Evolutionary conservation across 2,888 invertebrate species (phyloP).

Genomic region (Phaedon cochleariae): DNA sequence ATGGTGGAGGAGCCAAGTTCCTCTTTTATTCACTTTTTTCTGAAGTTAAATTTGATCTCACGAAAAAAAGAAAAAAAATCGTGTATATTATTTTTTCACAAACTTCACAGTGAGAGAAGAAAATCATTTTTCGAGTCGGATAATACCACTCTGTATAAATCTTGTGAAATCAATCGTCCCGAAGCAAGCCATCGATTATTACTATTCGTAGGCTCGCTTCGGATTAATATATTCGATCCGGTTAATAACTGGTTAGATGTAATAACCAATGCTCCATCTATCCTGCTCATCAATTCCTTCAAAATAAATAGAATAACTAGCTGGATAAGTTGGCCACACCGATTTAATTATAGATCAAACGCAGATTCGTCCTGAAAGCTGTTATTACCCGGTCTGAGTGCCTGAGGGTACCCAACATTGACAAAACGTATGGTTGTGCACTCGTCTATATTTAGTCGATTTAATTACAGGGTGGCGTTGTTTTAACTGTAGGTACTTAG

Average conservation of each 20-base stretch:
- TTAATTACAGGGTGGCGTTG: not conserved
- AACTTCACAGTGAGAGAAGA: too few species aligned
- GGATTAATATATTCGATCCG: not conserved
- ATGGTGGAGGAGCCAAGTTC: too few species aligned
- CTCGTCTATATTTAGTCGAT: not conserved
- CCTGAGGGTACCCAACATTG: slow-evolving; percentile 20
- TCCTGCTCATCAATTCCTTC: slow-evolving; percentile 43
- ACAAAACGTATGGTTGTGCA: slow-evolving; percentile 7
- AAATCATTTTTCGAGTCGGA: too few species aligned
- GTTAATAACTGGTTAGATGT: slow-evolving; percentile 46
- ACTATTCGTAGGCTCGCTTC: not conserved
- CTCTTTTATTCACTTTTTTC: too few species aligned
- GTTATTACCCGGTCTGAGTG: slow-evolving; percentile 24
- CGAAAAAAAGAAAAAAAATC: slow-evolving; percentile 7
- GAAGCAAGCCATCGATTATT: slow-evolving; percentile 8
- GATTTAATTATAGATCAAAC: slow-evolving; percentile 44
- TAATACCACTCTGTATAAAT: slow-evolving; percentile 2
- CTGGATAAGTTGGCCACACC: slow-evolving; percentile 50
- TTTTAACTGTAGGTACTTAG: not conserved
- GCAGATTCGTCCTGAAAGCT: slow-evolving; percentile 25
- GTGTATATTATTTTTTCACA: too few species aligned
- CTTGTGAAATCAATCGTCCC: slow-evolving; percentile 12
- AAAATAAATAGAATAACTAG: slow-evolving; percentile 42
- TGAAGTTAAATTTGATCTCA: too few species aligned
- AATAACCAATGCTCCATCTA: slow-evolving; percentile 44